Evolutionary conservation across 1,140 invertebrate species (phyloP).

Genomic region (Belonocnema kinseyi): DNA sequence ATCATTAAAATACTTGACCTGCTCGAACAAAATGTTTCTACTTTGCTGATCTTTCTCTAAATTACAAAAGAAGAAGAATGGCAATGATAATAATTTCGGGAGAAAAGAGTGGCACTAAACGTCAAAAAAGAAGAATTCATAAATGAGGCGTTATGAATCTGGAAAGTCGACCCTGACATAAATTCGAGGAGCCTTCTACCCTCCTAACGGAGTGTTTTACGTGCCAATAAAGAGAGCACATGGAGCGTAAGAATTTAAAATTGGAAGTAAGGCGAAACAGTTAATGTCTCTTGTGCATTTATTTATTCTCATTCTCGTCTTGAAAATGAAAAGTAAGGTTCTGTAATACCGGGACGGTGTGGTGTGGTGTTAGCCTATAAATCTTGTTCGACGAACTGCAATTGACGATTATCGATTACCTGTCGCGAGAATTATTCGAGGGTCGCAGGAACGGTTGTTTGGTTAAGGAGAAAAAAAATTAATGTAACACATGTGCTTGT

Average conservation of each 20-base stretch:
- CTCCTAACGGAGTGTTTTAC: constrained; percentile 30
- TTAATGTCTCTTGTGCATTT: constrained; percentile 25
- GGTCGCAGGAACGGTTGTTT: background rate
- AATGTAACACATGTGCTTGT: constrained; percentile 33
- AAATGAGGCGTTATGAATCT: constrained; percentile 30
- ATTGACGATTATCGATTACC: constrained; percentile 41
- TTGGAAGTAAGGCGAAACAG: constrained; percentile 27
- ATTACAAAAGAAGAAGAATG: background rate
- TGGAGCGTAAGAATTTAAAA: constrained; percentile 31
- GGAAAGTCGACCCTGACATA: constrained; percentile 30
- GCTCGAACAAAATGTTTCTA: background rate
- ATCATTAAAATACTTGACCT: background rate
- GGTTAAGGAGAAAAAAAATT: constrained; percentile 21
- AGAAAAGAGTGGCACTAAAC: constrained; percentile 4
- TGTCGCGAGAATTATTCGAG: constrained; percentile 34
- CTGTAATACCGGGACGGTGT: background rate
- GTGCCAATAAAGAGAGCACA: constrained; percentile 30
- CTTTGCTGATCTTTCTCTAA: background rate
- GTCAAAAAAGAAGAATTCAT: constrained; percentile 19
- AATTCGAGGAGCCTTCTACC: constrained; percentile 26
- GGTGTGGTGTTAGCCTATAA: constrained; percentile 5
- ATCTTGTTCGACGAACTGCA: constrained; percentile 28
- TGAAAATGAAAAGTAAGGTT: background rate
- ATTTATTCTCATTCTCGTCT: constrained; percentile 28
- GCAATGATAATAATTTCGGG: constrained; percentile 22